Percentiles rank a stretch among this genome's conserved stretches.
Conservation (phyloP, 2,888 invertebrate species). For the Apodemia mormo region DNA sequence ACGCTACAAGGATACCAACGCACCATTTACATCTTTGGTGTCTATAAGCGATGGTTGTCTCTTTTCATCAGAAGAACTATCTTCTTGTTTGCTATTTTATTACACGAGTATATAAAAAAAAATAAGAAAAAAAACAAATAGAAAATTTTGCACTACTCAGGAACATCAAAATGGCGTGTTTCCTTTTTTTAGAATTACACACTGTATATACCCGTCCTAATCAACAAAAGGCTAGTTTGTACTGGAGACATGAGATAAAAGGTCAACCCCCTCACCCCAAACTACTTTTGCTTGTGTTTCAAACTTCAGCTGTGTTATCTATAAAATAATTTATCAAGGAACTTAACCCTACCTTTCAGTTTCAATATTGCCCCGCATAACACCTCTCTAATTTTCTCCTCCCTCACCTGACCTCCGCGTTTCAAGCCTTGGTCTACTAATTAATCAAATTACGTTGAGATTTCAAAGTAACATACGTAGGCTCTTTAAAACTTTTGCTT, state of each 20-base stretch:
- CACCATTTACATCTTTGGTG: too few species aligned
- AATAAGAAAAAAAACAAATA: too few species aligned
- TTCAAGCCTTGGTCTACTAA: background rate
- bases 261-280: background rate
- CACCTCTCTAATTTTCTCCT: conserved; percentile 11
- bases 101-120: too few species aligned
- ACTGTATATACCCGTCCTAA: background rate
- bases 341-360: conserved; percentile 14
- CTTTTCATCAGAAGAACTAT: too few species aligned
- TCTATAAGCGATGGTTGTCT: too few species aligned
- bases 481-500: too few species aligned
- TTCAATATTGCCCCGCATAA: background rate
- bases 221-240: background rate
- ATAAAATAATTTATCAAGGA: background rate
- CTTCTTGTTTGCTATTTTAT: too few species aligned
- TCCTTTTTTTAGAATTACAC: too few species aligned
- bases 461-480: too few species aligned
- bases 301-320: conserved; percentile 6
- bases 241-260: background rate
- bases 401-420: conserved; percentile 7
- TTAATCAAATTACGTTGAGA: background rate
- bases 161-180: too few species aligned
- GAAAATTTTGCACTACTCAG: too few species aligned
- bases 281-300: background rate
- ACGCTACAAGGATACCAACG: too few species aligned